Base-by-base conservation (phyloP, 2,113 vertebrate species). In the Ceyx melanurus region DNA sequence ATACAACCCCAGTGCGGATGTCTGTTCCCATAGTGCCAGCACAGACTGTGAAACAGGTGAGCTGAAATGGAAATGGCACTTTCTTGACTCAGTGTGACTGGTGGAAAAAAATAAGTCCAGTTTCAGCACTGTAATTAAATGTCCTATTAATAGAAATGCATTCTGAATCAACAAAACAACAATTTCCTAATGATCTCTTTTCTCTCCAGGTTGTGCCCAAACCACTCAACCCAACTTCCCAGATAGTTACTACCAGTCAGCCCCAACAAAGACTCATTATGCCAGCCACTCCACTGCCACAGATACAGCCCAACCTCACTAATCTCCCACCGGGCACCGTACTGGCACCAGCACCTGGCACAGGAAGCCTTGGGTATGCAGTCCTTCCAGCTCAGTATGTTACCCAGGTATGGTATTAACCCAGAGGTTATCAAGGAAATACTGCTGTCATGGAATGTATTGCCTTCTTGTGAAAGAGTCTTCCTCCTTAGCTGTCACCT, bases 241-340 rank as follows among this genome's bases (percentile, higher is more conserved):
- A 99, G 77, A 98, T 99, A 28, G 98, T 99, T n/a, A 98, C 98
- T 79, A 98, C 98, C 29, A 98, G 97, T 89, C 99, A 99, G 95
- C 98, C 98, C 17, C 99, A 99, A 87, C 99, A 99, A 64, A 98
- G 99, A 48, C 98, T 99, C 42, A 99, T 99, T 95, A 99, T 99
- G 99, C 99, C 99, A 42, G 99, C 99, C 35, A 99, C 99, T 6
- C 98, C 99, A 37, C 98, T 99, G 74, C 98, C 99, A 45, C 99
- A 99, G 95, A 99, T 99, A 85, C 99, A 99, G 94, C 99, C 99
- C 78, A 99, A 99, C 97, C 98, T 99, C 94, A 99, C 99, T 58
- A 99, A 98, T 96, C 98, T 99, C 28, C 99, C 99, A 0, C 98
- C 99, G 0, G 99, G 99, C 83, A 99, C 99, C 7, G 98, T 99